Conservation (phyloP, 2,797 vertebrate genomes). For the Megalops cyprinoides region DNA sequence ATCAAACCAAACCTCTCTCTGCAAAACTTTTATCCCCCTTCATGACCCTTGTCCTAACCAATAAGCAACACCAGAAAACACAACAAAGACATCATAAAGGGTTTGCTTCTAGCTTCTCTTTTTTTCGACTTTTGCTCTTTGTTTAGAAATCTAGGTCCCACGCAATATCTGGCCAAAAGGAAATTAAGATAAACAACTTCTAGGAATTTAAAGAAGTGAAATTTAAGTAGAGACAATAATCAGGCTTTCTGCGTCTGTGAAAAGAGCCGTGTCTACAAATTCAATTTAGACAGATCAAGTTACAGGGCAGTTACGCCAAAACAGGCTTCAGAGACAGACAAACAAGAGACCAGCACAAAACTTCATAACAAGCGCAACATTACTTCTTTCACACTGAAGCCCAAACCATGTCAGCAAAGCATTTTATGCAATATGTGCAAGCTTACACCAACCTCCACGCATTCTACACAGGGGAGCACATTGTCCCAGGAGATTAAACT, state of each 20-base stretch:
- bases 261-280: conserved; percentile 27
- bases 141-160: too few species aligned
- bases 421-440: too few species aligned
- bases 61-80: background rate
- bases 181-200: background rate
- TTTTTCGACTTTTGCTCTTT: background rate
- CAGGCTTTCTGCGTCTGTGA: background rate
- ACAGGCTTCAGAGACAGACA: background rate
- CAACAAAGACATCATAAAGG: background rate
- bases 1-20: background rate
- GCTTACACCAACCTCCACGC: too few species aligned
- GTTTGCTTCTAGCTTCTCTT: background rate
- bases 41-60: background rate
- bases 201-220: background rate
- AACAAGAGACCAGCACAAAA: conserved; percentile 9
- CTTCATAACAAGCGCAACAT: background rate
- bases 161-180: too few species aligned
- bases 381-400: background rate
- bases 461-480: too few species aligned
- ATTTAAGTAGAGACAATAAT: background rate
- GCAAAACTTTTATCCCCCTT: too few species aligned
- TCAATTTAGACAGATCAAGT: conserved; percentile 35
- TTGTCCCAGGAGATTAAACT: too few species aligned
- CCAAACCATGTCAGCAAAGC: too few species aligned
- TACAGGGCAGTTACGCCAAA: conserved; percentile 15